Evolutionary conservation across 1,140 invertebrate species (phyloP), one percentile per base, ranked within the genome.

Genomic region (Phortica variegata): DNA sequence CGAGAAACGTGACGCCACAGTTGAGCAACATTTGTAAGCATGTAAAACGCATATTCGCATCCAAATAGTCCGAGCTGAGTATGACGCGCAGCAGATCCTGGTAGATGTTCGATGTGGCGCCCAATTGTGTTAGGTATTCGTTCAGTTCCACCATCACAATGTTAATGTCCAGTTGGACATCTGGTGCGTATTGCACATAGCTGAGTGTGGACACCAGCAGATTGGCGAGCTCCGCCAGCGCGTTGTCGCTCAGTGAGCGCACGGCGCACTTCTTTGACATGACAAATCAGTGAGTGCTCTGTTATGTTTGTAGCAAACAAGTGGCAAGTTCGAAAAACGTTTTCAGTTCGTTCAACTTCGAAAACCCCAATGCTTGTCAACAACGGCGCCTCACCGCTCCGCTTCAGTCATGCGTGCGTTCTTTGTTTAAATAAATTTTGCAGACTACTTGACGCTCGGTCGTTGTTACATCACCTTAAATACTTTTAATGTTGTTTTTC

Each of bases 81-180:
- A 86, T 83, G 42, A 82, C 73, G 48, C 82, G 81, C 17, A 85
- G 52, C 47, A 86, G 72, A 75, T 85, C 83, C 74, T 85, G 82
- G 49, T 84, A 81, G 42, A 84, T 83, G 58, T 84, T 82, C 18
- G 76, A 78, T 1, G 82, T 82, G 4, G 80, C 81, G 17, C 81
- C 81, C 58, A 79, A 75, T 37, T 70, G 77, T 32, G 81, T 76
- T 50, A 82, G 77, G 61, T 83, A 83, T 15, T 81, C 81, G 9
- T 80, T 81, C 8, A 82, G 70, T 60, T 83, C 78, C 1, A 79
- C 79, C 65, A 83, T 82, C 4, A 79, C 73, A 4, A 83, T 66
- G 4, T 75, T 76, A 7, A 80, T 75, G 72, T 83, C 81, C 63
- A 81, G 72, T 15, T 81, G 79, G 3, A 79, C 69, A 20, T 80